phyloP scores from a whole-genome alignment of 2,888 invertebrate genomes.

The Elegia similella region DNA sequence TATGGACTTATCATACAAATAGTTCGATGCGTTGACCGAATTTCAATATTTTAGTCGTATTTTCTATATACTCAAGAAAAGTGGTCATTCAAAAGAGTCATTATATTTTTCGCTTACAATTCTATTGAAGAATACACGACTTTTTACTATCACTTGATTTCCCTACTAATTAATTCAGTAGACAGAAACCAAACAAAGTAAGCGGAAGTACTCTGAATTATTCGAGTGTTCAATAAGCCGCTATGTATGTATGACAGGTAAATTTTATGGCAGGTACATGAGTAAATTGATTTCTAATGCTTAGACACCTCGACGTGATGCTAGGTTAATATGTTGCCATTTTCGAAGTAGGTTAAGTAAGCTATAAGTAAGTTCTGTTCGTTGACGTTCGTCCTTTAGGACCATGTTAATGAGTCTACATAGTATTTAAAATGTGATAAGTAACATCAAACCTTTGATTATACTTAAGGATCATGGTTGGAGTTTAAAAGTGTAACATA shows the following conservation, averaged over 20 bases:
- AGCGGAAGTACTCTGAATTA: constrained; percentile 38
- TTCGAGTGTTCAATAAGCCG: constrained; percentile 41
- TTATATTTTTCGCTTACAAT: too few species aligned
- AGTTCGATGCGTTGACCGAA: too few species aligned
- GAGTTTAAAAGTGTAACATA: constrained; percentile 57
- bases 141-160: constrained; percentile 28
- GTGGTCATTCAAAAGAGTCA: too few species aligned
- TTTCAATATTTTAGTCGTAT: too few species aligned
- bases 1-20: too few species aligned
- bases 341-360: constrained; percentile 52
- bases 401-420: background rate
- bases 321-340: constrained; percentile 59
- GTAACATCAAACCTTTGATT: background rate
- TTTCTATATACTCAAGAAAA: too few species aligned
- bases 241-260: constrained; percentile 39
- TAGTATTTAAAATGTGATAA: constrained; percentile 2
- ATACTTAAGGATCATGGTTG: constrained; percentile 29
- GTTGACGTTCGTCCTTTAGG: background rate
- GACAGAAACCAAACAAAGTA: constrained; percentile 31
- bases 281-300: constrained; percentile 38
- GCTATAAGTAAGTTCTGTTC: constrained; percentile 11
- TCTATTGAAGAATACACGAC: too few species aligned
- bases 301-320: constrained; percentile 30
- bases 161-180: constrained; percentile 31
- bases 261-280: constrained; percentile 24